Percentiles rank a stretch among this genome's conserved stretches.
These are phyloP conservation scores for Chloroclystis v-ata DNA, from an alignment of 2,888 invertebrate species.

Conservation along the genomic window DNA sequence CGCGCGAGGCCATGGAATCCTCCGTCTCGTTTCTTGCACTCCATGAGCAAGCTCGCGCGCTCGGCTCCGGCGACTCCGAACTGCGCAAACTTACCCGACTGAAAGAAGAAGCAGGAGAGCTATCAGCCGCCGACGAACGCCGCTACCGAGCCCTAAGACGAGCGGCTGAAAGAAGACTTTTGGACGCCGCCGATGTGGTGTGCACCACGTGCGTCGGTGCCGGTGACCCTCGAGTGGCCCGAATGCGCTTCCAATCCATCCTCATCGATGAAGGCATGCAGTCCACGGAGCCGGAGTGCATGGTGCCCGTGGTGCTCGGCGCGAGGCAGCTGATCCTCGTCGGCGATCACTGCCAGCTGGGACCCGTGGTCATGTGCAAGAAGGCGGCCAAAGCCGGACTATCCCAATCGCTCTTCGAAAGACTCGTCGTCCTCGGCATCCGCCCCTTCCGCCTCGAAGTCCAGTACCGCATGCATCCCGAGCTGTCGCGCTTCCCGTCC, in stretches of 20 bases:
- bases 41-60: slow-evolving; percentile 97
- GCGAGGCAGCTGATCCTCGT: slow-evolving; percentile 98
- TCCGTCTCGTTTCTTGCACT: slow-evolving; percentile 97
- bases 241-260: slow-evolving; percentile 96
- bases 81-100: slow-evolving; percentile 96
- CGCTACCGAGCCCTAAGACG: slow-evolving; percentile 94
- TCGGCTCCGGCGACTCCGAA: slow-evolving; percentile 93
- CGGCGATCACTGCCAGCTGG: slow-evolving; percentile 99
- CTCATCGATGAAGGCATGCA: slow-evolving; percentile 98
- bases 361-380: slow-evolving; percentile 99
- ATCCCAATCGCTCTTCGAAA: slow-evolving; percentile 97
- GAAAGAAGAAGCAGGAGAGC: slow-evolving; percentile 98
- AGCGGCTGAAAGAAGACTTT: slow-evolving; percentile 91
- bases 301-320: slow-evolving; percentile 99
- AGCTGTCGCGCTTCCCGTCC: slow-evolving; percentile 97
- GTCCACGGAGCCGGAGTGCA: slow-evolving; percentile 98
- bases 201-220: slow-evolving; percentile 99
- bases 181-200: slow-evolving; percentile 98
- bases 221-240: slow-evolving; percentile 94
- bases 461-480: slow-evolving; percentile 99
- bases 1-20: slow-evolving; percentile 98
- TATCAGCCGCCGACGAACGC: slow-evolving; percentile 96
- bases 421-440: slow-evolving; percentile 97
- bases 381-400: slow-evolving; percentile 98
- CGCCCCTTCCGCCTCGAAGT: slow-evolving; percentile 97